Evolutionary conservation across 92 coral and sea anemone species (phyloP).

Genomic region (Virgularia gustaviana): DNA sequence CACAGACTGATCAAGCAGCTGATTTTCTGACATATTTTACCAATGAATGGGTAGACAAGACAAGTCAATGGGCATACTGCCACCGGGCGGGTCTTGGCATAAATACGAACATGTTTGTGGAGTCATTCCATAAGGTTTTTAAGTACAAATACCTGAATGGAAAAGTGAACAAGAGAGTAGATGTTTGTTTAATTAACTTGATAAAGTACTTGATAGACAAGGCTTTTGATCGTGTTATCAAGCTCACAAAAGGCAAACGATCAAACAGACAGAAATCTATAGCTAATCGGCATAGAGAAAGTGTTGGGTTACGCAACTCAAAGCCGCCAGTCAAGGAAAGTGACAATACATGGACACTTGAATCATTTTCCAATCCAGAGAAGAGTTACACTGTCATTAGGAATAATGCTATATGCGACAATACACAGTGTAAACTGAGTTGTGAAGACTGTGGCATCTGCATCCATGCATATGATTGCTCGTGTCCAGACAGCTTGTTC

Average conservation of each 20-base stretch:
- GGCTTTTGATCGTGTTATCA: conserved; percentile 51
- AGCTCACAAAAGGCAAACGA: conserved; percentile 56
- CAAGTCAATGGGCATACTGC: conserved; percentile 54
- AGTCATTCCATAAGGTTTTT: conserved; percentile 63
- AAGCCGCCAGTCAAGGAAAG: conserved; percentile 24
- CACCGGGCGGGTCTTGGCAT: conserved; percentile 55
- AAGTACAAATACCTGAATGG: conserved; percentile 58
- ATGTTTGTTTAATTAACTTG: conserved; percentile 51
- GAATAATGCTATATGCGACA: too few species aligned
- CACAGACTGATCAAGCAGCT: conserved; percentile 13
- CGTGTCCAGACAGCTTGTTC: conserved; percentile 4
- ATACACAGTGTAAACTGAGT: not conserved
- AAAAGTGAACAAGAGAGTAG: conserved; percentile 54
- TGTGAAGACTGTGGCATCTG: conserved; percentile 1
- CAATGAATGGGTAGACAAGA: conserved; percentile 54
- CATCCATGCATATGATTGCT: conserved; percentile 5
- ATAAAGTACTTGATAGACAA: conserved; percentile 53
- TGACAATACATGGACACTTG: too few species aligned
- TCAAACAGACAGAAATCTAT: conserved; percentile 36
- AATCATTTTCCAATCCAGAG: too few species aligned
- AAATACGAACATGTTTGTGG: conserved; percentile 61
- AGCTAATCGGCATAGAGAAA: conserved; percentile 28
- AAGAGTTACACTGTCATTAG: too few species aligned
- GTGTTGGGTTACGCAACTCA: too few species aligned
- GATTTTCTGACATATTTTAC: conserved; percentile 33